Evolutionary conservation across 2,113 vertebrate genomes (phyloP), one percentile per base, ranked within the genome.

Genomic region (Platycercus adscitus): DNA sequence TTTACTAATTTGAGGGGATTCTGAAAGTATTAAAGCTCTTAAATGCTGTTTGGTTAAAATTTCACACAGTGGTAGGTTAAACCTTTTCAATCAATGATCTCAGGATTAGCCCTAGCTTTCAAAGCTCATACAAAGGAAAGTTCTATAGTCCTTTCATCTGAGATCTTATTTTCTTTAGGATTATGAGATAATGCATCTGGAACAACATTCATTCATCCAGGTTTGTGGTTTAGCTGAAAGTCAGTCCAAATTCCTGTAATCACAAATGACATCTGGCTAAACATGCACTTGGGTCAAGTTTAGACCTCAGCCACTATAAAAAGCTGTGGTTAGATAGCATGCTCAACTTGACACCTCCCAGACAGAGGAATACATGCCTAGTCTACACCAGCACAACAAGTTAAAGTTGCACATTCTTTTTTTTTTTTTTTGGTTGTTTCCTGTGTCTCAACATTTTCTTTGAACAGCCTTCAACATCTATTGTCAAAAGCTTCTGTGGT

Each of bases 171-270:
- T 97, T 78, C 93, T 95, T 97, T 96, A 95, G 95, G 94, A 96
- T 97, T 96, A 96, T 83, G 80, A 96, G 88, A 96, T 97, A 97
- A 97, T 94, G 86, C 93, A 96, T 97, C 93, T 96, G 95, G 88
- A 97, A 91, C 90, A 96, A 97, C 90, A 97, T 81, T 88, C 88
- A 73, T 94, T 94, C 95, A 96, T 90, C 95, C 90, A 97, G 92
- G 95, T 96, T 83, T 95, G 88, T 93, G 95, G 90, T 95, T 96
- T 78, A 91, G 75, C 88, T 93, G 72, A 86, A 94, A 94, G 68
- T 56, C 82, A 81, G 86, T 93, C 77, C 72, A 95, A 94, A 96
- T 88, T 93, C 90, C 86, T 96, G 64, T 81, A 92, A 96, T 88
- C 2, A 0, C 80, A 86, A 95, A 92, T 92, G 93, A 95, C 95